Conservation (phyloP, 2,888 invertebrate species). For the Acanthosepion pharaonis region DNA sequence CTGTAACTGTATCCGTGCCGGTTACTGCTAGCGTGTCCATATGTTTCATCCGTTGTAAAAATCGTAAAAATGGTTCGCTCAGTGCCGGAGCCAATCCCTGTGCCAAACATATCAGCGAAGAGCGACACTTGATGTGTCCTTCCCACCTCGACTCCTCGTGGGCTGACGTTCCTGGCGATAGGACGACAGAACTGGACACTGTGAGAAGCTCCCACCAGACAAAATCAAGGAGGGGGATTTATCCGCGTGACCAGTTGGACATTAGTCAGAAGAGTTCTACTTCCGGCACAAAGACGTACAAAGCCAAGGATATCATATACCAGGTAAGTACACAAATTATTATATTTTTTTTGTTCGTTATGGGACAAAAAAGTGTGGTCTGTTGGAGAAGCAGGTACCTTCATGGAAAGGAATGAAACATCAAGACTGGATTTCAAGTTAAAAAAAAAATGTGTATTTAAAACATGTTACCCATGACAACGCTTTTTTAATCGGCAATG, state of each 20-base stretch:
- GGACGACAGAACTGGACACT: slow-evolving; percentile 11
- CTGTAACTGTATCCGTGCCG: not conserved
- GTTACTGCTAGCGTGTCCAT: not conserved
- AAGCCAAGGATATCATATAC: slow-evolving; percentile 33
- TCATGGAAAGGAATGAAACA: not conserved
- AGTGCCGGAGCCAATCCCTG: not conserved
- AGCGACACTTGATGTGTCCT: slow-evolving; percentile 21
- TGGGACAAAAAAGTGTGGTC: too few relatives aligned
- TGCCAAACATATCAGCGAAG: slow-evolving; percentile 13
- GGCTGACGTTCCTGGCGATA: not conserved
- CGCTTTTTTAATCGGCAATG: too few relatives aligned
- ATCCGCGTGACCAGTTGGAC: not conserved
- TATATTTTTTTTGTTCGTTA: not conserved
- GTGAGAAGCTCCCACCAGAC: slow-evolving; percentile 20
- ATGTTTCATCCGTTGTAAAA: slow-evolving; percentile 33
- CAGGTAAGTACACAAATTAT: not conserved
- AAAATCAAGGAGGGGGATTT: slow-evolving; percentile 12
- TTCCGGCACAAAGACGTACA: not conserved
- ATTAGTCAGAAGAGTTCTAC: slow-evolving; percentile 1
- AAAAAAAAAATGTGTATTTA: too few relatives aligned
- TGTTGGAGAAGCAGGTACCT: too few relatives aligned
- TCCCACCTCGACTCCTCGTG: slow-evolving; percentile 21
- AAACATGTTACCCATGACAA: too few relatives aligned
- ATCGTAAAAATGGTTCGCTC: not conserved
- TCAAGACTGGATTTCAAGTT: too few relatives aligned